Conservation (phyloP, 2,888 invertebrate genomes). For the Arrhopalites spinosus region DNA sequence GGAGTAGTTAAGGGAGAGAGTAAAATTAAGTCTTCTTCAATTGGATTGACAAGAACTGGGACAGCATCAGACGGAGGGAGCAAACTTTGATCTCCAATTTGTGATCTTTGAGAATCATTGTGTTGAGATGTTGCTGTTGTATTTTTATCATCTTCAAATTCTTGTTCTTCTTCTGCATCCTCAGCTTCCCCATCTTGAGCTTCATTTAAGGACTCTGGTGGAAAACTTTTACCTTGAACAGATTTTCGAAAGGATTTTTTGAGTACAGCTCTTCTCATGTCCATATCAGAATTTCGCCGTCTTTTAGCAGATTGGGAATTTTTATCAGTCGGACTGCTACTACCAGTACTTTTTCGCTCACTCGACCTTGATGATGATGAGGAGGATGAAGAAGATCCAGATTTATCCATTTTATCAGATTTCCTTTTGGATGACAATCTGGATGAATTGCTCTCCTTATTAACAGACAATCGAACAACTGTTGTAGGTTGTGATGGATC, state of each 20-base stretch:
- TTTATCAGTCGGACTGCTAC: neutral
- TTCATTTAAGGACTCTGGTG: neutral
- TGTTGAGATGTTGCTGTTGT: neutral
- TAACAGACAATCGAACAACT: neutral
- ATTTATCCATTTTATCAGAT: neutral
- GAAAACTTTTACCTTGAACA: constrained; percentile 16
- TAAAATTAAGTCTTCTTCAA: constrained; percentile 22
- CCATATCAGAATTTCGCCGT: constrained; percentile 4
- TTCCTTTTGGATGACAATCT: neutral
- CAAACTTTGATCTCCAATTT: neutral
- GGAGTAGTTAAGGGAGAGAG: constrained; percentile 1
- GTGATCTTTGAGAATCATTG: neutral
- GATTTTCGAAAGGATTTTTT: constrained; percentile 14
- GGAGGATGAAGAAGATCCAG: too few species aligned
- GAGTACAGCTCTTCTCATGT: constrained; percentile 20
- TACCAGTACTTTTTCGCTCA: neutral
- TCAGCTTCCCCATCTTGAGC: constrained; percentile 3
- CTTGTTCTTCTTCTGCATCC: neutral
- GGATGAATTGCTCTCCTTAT: neutral
- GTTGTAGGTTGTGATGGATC: neutral
- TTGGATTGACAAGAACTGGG: neutral
- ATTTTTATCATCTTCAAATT: neutral
- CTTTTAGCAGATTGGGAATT: neutral
- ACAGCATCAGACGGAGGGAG: neutral
- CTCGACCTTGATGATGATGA: neutral